Evolutionary conservation across 2,888 invertebrate species (phyloP).

Genomic region (Drosophila macrospina): DNA sequence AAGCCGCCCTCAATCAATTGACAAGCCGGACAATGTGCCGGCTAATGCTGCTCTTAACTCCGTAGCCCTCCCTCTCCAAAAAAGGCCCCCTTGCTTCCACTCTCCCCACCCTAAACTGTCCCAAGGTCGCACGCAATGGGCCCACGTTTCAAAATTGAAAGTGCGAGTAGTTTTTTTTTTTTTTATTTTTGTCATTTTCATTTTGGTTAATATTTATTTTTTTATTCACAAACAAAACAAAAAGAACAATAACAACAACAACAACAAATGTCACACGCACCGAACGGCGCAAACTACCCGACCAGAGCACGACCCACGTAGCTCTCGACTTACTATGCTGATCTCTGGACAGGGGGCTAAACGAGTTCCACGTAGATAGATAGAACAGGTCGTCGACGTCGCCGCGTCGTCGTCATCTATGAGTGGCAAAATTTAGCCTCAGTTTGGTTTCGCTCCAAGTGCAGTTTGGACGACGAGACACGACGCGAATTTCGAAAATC

Average conservation of each 20-base stretch:
- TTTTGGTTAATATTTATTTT: conserved; percentile 16
- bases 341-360: conserved; percentile 36
- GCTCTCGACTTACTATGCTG: conserved; percentile 22
- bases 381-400: conserved; percentile 44
- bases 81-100: too few species aligned
- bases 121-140: conserved; percentile 53
- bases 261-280: too few species aligned
- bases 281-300: neutral
- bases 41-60: neutral
- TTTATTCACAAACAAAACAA: too few species aligned
- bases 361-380: conserved; percentile 40
- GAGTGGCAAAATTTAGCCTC: conserved; percentile 30
- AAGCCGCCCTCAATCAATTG: conserved; percentile 72
- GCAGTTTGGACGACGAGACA: conserved; percentile 48
- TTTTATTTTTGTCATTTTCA: neutral
- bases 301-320: conserved; percentile 38
- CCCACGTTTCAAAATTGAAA: conserved; percentile 44
- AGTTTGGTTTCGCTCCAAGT: conserved; percentile 54
- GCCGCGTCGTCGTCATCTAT: conserved; percentile 5
- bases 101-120: neutral
- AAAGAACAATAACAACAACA: too few species aligned
- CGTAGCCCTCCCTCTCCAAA: neutral
- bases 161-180: conserved; percentile 29
- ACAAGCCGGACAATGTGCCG: conserved; percentile 4
- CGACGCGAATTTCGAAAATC: conserved; percentile 27